phyloP scores from a whole-genome alignment of 2,888 invertebrate genomes.

The Resseliella maxima region DNA sequence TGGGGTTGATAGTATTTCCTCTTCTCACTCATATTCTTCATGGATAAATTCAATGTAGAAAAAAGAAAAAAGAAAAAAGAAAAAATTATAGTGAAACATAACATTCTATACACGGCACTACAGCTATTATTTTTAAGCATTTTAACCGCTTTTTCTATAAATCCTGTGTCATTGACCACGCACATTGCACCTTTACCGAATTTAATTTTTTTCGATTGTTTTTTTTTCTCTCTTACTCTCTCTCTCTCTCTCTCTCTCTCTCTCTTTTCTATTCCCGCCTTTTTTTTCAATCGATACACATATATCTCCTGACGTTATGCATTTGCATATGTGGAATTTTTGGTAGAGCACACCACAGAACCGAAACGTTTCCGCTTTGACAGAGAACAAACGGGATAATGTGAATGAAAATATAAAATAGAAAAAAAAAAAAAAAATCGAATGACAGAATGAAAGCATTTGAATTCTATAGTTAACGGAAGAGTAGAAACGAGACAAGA shows the following conservation, averaged over 20 bases:
- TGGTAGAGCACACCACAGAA: neutral
- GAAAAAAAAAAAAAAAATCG: too few species aligned
- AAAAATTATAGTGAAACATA: neutral
- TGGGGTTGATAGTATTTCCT: constrained; percentile 19
- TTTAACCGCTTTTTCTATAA: neutral
- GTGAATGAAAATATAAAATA: too few species aligned
- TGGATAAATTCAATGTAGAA: too few species aligned
- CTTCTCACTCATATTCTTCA: too few species aligned
- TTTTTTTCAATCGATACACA: neutral
- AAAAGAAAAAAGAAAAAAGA: neutral
- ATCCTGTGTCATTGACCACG: constrained; percentile 16
- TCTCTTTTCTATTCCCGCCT: neutral
- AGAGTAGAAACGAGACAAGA: too few species aligned
- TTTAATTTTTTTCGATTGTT: neutral
- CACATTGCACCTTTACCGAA: constrained; percentile 52
- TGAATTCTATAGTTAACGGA: too few species aligned
- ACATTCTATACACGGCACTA: neutral
- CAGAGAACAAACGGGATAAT: too few species aligned
- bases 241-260: neutral
- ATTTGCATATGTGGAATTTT: neutral
- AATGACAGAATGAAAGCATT: too few species aligned
- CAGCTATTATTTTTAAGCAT: neutral
- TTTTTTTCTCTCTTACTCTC: neutral
- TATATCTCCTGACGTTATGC: too few species aligned
- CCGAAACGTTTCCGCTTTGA: neutral